phyloP scores from a whole-genome alignment of 1,140 invertebrate genomes.

The Cotesia vestalis region DNA sequence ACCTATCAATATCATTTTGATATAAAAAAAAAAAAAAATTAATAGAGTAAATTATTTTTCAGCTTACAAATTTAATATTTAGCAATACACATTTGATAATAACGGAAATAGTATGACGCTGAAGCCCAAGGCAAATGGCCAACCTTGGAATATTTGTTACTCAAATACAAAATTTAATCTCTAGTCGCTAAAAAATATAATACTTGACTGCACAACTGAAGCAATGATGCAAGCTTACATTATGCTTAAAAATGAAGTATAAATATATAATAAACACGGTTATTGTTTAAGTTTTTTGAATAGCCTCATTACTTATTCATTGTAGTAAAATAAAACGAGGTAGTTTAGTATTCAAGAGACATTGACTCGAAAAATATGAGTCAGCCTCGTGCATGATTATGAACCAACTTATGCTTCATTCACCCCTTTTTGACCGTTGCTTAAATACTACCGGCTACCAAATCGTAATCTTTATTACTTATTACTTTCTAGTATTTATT shows the following conservation, averaged over 20 bases:
- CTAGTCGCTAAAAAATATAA: background rate
- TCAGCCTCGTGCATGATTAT: constrained; percentile 23
- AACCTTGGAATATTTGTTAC: constrained; percentile 49
- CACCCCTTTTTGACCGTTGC: constrained; percentile 5
- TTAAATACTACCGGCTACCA: background rate
- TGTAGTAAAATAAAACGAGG: constrained; percentile 6
- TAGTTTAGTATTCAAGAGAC: constrained; percentile 8
- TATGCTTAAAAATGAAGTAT: background rate
- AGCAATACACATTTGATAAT: constrained; percentile 34
- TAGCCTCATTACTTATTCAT: constrained; percentile 9
- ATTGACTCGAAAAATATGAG: constrained; percentile 18
- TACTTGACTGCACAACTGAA: background rate
- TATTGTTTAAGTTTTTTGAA: background rate
- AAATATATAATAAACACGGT: background rate
- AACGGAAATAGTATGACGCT: constrained; percentile 37
- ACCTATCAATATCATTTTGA: too few species aligned
- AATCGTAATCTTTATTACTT: constrained; percentile 4
- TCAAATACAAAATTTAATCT: constrained; percentile 4
- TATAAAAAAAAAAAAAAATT: too few species aligned
- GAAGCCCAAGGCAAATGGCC: constrained; percentile 46
- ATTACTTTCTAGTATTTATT: background rate
- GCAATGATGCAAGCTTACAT: background rate
- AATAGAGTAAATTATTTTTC: too few species aligned
- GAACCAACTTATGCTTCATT: constrained; percentile 26
- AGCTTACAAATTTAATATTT: background rate